Conservation (phyloP, 2,113 vertebrate species). For the Struthio camelus region DNA sequence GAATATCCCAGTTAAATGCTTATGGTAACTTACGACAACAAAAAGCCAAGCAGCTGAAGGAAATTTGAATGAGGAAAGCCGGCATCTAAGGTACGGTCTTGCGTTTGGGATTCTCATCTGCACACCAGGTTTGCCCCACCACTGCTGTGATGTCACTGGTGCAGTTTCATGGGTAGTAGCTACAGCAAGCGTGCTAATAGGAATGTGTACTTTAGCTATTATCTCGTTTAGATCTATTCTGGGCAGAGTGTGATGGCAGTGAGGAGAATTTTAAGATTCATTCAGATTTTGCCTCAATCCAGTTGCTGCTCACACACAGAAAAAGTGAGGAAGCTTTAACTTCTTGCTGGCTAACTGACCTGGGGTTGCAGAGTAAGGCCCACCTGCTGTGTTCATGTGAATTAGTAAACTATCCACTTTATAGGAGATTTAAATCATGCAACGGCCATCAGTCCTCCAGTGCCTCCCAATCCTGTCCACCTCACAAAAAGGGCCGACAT, state of each 20-base stretch:
- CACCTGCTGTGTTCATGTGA: not conserved
- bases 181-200: not conserved
- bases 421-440: not conserved
- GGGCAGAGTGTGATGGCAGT: not conserved
- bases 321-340: not conserved
- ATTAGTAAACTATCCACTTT: not conserved
- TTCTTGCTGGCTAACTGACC: not conserved
- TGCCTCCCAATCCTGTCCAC: not conserved
- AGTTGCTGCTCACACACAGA: not conserved
- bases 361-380: not conserved
- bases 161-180: not conserved
- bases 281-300: not conserved
- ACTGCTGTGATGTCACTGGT: not conserved
- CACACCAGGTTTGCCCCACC: not conserved
- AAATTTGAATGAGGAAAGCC: not conserved
- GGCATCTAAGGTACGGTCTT: not conserved
- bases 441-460: not conserved
- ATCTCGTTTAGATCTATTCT: not conserved
- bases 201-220: not conserved
- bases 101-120: not conserved
- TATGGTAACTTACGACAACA: not conserved
- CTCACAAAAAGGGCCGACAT: not conserved
- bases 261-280: not conserved
- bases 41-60: not conserved
- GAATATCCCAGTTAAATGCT: not conserved